Percentiles rank a stretch among this genome's conserved stretches.
phyloP scores from a whole-genome alignment of 92 coral and sea anemone species.

The Porites divaricata region DNA sequence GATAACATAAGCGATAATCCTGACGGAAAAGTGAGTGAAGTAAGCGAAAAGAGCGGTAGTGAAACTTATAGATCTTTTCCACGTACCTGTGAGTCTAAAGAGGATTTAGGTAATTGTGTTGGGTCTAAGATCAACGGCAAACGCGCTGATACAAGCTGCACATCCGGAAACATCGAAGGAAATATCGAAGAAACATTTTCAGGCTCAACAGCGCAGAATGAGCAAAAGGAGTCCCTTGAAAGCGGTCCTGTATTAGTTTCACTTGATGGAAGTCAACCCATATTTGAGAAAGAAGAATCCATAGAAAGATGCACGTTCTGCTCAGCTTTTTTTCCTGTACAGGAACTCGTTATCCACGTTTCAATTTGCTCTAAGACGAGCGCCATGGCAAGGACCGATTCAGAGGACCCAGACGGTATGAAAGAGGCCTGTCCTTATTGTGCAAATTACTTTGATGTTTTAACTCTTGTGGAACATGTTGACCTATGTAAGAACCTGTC shows the following conservation, averaged over 20 bases:
- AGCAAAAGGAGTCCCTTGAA: background rate
- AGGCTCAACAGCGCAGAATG: background rate
- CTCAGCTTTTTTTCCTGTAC: slow-evolving; percentile 26
- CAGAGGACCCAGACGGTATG: slow-evolving; percentile 12
- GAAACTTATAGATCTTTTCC: background rate
- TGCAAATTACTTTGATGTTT: slow-evolving; percentile 23
- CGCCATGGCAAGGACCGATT: slow-evolving; percentile 14
- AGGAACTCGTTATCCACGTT: slow-evolving; percentile 43
- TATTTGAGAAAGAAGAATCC: slow-evolving; percentile 47
- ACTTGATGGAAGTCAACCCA: background rate
- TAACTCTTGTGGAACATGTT: slow-evolving; percentile 51
- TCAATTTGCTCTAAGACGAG: slow-evolving; percentile 37
- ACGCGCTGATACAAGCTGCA: background rate
- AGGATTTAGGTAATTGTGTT: background rate
- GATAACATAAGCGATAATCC: background rate
- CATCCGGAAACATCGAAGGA: background rate
- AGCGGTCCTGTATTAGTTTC: background rate
- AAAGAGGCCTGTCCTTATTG: slow-evolving; percentile 52
- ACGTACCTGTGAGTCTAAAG: background rate
- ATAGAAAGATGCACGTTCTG: slow-evolving; percentile 61
- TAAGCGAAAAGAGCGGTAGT: background rate
- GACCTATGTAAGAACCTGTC: slow-evolving; percentile 15
- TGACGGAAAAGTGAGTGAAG: background rate
- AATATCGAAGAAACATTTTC: background rate
- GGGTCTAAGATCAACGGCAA: background rate